A percentile compares a stretch with the other conserved stretches of the same genome.
phyloP scores from a whole-genome alignment of 2,113 vertebrate species.

The Tringa solitaria region DNA sequence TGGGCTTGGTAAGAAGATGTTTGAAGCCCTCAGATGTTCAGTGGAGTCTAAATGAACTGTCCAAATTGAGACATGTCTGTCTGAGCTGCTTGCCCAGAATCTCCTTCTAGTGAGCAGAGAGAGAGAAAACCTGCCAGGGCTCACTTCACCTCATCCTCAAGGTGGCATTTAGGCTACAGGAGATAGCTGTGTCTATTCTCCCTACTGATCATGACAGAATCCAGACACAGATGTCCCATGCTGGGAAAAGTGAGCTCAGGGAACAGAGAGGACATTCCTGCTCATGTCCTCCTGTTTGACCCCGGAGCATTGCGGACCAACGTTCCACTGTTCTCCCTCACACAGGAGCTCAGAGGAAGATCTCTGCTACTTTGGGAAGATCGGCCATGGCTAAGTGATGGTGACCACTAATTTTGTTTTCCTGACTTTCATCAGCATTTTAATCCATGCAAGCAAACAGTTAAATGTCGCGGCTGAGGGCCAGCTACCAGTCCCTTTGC shows the following conservation, averaged over 20 bases:
- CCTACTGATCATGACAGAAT: not conserved
- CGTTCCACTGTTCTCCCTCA: not conserved
- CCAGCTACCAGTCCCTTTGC: not conserved
- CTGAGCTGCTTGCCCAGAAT: not conserved
- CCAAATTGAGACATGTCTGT: fast-evolving
- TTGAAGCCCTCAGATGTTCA: not conserved
- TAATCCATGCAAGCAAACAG: not conserved
- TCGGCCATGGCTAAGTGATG: not conserved
- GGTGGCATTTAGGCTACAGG: not conserved
- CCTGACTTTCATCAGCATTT: not conserved
- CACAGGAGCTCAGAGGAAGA: not conserved
- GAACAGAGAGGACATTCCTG: not conserved
- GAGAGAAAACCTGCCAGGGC: not conserved
- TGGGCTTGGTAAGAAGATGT: not conserved
- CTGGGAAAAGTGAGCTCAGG: not conserved
- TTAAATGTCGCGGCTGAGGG: not conserved
- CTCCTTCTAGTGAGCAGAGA: not conserved
- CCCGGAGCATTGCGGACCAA: not conserved
- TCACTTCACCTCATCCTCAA: not conserved
- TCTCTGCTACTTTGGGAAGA: not conserved
- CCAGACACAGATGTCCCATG: not conserved
- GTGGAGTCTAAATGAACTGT: not conserved
- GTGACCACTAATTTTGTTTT: not conserved
- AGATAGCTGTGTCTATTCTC: not conserved
- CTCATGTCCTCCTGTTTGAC: not conserved